Evolutionary conservation across 2,797 vertebrate genomes (phyloP).

Genomic region (Sternarchorhynchus goeldii): DNA sequence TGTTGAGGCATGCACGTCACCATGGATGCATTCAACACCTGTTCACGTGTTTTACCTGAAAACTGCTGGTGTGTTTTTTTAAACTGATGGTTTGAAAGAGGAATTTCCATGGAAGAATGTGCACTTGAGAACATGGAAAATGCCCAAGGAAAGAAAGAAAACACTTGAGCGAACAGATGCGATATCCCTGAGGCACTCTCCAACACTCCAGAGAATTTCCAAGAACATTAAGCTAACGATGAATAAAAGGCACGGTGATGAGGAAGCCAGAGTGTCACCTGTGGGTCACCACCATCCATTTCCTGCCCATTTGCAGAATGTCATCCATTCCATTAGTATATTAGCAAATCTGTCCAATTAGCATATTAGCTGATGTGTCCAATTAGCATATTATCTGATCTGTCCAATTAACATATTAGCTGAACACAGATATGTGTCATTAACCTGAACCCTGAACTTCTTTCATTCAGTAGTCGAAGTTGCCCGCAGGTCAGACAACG

Average conservation of each 20-base stretch:
- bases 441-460: conserved; percentile 4
- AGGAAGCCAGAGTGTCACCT: conserved; percentile 10
- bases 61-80: too few relatives aligned
- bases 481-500: conserved; percentile 42
- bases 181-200: background rate
- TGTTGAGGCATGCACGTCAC: too few relatives aligned
- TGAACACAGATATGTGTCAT: too few relatives aligned
- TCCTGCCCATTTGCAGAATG: conserved; percentile 40
- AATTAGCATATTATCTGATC: too few relatives aligned
- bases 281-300: conserved; percentile 25
- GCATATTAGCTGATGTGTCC: too few relatives aligned
- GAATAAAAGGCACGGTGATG: conserved; percentile 19
- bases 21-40: too few relatives aligned
- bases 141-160: background rate
- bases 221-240: conserved; percentile 31
- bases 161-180: background rate
- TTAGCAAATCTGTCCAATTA: background rate
- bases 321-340: conserved; percentile 35
- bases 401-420: too few relatives aligned
- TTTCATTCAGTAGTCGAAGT: conserved; percentile 54
- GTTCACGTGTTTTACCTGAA: too few relatives aligned
- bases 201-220: conserved; percentile 34
- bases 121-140: too few relatives aligned
- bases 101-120: too few relatives aligned
- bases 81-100: too few relatives aligned